These are phyloP conservation scores for Puma concolor DNA, from an alignment of 2,113 vertebrate species.

Conservation along the genomic window DNA sequence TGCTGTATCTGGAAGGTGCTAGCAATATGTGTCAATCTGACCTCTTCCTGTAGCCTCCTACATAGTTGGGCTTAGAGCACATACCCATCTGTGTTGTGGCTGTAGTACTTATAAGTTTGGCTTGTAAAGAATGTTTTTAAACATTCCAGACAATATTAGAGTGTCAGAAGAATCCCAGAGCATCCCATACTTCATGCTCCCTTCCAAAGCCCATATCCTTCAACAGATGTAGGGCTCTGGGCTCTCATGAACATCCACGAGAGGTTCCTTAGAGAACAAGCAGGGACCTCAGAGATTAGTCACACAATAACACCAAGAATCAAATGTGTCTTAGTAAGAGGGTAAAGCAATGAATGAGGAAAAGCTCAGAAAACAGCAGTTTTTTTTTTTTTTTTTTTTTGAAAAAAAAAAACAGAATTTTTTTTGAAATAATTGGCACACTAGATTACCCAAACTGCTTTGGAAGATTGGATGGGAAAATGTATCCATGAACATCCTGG, in stretches of 20 bases:
- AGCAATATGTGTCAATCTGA: not conserved
- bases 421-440: not conserved
- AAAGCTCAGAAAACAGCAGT: not conserved
- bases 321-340: not conserved
- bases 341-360: not conserved
- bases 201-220: not conserved
- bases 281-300: not conserved
- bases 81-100: not conserved
- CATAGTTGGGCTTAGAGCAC: not conserved
- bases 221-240: not conserved
- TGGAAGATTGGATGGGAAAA: not conserved
- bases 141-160: not conserved
- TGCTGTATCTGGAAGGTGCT: not conserved
- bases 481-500: not conserved
- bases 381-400: not conserved
- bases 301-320: accelerated
- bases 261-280: not conserved
- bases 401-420: not conserved
- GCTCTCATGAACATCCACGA: not conserved
- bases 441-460: not conserved
- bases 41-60: not conserved
- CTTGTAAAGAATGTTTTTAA: not conserved
- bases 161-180: not conserved
- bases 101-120: not conserved
- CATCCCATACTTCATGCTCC: not conserved